Conservation (phyloP, 2,797 vertebrate genomes). For the Pagetopsis macropterus region DNA sequence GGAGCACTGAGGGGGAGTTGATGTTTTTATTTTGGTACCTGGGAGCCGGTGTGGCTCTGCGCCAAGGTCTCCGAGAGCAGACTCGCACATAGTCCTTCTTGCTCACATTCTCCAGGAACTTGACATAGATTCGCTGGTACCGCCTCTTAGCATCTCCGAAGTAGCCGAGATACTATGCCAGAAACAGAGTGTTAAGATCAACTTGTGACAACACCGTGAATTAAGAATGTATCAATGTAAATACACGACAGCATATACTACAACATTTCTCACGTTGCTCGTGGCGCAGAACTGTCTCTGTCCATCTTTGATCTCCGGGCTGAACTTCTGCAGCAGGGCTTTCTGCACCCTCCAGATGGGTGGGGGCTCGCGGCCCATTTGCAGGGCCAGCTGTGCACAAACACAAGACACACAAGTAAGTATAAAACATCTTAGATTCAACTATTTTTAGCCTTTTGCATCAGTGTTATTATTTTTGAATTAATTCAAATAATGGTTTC, state of each 20-base stretch:
- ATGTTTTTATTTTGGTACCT: slow-evolving; percentile 77
- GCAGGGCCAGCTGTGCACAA: slow-evolving; percentile 86
- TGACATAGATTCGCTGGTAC: slow-evolving; percentile 94
- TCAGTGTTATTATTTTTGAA: neutral
- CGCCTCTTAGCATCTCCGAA: slow-evolving; percentile 93
- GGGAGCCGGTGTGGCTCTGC: slow-evolving; percentile 86
- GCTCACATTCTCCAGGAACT: slow-evolving; percentile 94
- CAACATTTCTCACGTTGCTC: slow-evolving; percentile 87
- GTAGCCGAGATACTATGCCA: slow-evolving; percentile 89
- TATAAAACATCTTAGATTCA: neutral
- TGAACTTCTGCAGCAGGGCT: slow-evolving; percentile 95
- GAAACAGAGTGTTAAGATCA: slow-evolving; percentile 6
- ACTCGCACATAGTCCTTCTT: slow-evolving; percentile 95
- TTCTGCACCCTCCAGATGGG: slow-evolving; percentile 96
- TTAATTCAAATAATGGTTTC: neutral
- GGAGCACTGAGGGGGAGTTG: too few relatives aligned
- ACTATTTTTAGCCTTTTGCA: neutral
- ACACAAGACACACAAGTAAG: slow-evolving; percentile 22
- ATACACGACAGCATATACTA: neutral
- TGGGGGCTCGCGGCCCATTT: slow-evolving; percentile 92
- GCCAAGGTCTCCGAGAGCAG: slow-evolving; percentile 92
- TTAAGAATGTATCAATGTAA: neutral
- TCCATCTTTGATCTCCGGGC: slow-evolving; percentile 95
- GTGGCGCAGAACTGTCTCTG: slow-evolving; percentile 96
- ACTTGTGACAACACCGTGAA: neutral